A percentile compares a stretch with the other conserved stretches of the same genome.
Conservation (phyloP, 2,797 vertebrate species). For the Sylvilagus floridanus region DNA sequence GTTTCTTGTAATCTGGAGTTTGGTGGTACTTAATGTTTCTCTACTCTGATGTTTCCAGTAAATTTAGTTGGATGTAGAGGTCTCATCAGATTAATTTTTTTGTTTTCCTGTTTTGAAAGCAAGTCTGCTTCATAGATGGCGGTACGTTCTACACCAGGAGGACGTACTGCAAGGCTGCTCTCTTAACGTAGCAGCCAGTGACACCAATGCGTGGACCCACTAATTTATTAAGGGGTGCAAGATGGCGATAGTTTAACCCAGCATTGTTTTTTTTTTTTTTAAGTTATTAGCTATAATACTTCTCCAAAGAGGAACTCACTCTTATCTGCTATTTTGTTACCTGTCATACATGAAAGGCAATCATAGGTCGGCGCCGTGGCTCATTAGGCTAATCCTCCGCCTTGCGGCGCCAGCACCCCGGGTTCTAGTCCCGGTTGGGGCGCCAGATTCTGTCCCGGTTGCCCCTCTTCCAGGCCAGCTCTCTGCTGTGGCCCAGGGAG, state of each 20-base stretch:
- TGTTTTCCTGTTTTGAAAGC: neutral
- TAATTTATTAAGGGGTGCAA: slow-evolving; percentile 11
- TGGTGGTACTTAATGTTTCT: slow-evolving; percentile 3
- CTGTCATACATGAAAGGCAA: neutral
- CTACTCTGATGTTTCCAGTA: neutral
- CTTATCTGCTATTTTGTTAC: slow-evolving; percentile 9
- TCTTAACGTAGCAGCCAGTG: neutral
- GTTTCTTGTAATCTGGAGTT: neutral
- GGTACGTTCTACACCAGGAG: neutral
- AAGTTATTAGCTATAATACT: neutral
- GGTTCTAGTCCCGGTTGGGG: no score
- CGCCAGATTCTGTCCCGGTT: no score
- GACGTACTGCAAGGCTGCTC: neutral
- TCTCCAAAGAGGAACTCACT: neutral
- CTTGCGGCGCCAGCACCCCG: no score
- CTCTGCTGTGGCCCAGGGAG: no score
- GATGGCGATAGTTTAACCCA: neutral
- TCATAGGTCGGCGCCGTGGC: no score
- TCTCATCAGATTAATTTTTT: neutral
- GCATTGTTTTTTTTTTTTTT: neutral
- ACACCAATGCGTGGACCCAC: neutral
- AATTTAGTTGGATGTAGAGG: slow-evolving; percentile 8
- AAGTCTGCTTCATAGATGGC: slow-evolving; percentile 3
- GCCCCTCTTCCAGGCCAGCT: no score
- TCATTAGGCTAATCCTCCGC: no score